Evolutionary conservation across 1,140 invertebrate genomes (phyloP).

Genomic region (Lepidurus arcticus): DNA sequence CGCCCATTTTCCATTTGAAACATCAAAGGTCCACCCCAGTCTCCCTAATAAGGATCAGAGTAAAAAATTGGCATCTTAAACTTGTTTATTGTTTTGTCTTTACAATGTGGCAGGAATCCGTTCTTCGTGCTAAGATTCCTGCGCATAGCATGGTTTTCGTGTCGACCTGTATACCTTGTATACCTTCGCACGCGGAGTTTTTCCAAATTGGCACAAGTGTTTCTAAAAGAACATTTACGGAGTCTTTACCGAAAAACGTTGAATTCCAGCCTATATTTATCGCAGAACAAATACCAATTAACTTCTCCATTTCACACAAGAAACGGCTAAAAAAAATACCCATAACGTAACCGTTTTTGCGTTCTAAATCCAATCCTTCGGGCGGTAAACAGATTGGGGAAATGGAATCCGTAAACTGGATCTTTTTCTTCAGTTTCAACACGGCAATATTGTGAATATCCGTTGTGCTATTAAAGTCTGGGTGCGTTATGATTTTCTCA

Average conservation of each 20-base stretch:
- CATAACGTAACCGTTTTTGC: constrained; percentile 34
- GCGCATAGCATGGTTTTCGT: not conserved
- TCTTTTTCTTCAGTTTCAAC: constrained; percentile 37
- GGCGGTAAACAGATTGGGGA: constrained; percentile 46
- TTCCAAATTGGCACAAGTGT: constrained; percentile 53
- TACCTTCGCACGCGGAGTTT: constrained; percentile 38
- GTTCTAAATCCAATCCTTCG: constrained; percentile 31
- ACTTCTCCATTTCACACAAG: not conserved
- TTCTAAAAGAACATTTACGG: constrained; percentile 53
- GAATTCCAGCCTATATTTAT: constrained; percentile 58
- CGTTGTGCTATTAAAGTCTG: constrained; percentile 39
- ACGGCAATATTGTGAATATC: constrained; percentile 44
- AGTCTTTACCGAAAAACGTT: constrained; percentile 44
- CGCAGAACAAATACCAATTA: not conserved
- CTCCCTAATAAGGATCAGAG: constrained; percentile 54
- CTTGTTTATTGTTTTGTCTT: no score
- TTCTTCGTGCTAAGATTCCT: no score
- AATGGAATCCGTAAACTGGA: constrained; percentile 38
- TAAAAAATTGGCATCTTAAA: no score
- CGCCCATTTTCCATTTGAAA: constrained; percentile 49
- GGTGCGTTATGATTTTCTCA: constrained; percentile 37
- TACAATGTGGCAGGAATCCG: no score
- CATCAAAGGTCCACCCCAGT: constrained; percentile 77
- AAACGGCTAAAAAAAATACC: not conserved
- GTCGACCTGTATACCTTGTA: constrained; percentile 38